Evolutionary conservation across 2,888 invertebrate species (phyloP).

Genomic region (Ochropacha duplaris): DNA sequence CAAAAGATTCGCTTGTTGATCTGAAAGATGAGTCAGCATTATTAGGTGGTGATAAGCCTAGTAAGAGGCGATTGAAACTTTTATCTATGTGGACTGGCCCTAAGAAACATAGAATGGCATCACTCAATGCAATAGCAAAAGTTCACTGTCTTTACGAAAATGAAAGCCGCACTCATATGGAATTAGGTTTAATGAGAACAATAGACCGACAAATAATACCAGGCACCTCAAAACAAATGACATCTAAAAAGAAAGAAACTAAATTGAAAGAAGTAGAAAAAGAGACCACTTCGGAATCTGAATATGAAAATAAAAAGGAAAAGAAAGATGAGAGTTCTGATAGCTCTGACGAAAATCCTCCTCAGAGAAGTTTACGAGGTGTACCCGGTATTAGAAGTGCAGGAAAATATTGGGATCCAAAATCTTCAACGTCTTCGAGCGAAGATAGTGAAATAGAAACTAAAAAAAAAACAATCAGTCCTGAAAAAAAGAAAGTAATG

Average conservation of each 20-base stretch:
- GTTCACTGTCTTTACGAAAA: conserved; percentile 96
- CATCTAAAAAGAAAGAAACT: conserved; percentile 70
- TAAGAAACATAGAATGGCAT: conserved; percentile 93
- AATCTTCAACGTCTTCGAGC: conserved; percentile 85
- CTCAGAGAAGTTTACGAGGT: conserved; percentile 85
- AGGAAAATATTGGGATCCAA: conserved; percentile 93
- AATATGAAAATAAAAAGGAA: conserved; percentile 69
- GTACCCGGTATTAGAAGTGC: conserved; percentile 89
- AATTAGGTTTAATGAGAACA: conserved; percentile 81
- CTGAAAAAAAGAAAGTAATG: conserved; percentile 71
- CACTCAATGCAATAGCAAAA: conserved; percentile 93
- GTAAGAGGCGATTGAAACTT: conserved; percentile 81
- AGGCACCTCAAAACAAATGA: conserved; percentile 76
- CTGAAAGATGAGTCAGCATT: conserved; percentile 65
- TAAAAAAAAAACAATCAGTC: conserved; percentile 53
- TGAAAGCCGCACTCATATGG: conserved; percentile 89
- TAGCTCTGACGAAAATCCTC: conserved; percentile 81
- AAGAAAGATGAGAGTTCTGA: conserved; percentile 72
- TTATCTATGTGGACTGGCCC: conserved; percentile 89
- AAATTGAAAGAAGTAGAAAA: conserved; percentile 70
- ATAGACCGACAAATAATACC: conserved; percentile 72
- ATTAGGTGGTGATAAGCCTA: conserved; percentile 68
- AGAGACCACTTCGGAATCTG: conserved; percentile 76
- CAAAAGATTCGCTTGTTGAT: conserved; percentile 72
- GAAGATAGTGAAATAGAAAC: conserved; percentile 79